Conservation (phyloP, 2,888 invertebrate species). For the Fragum fragum region DNA sequence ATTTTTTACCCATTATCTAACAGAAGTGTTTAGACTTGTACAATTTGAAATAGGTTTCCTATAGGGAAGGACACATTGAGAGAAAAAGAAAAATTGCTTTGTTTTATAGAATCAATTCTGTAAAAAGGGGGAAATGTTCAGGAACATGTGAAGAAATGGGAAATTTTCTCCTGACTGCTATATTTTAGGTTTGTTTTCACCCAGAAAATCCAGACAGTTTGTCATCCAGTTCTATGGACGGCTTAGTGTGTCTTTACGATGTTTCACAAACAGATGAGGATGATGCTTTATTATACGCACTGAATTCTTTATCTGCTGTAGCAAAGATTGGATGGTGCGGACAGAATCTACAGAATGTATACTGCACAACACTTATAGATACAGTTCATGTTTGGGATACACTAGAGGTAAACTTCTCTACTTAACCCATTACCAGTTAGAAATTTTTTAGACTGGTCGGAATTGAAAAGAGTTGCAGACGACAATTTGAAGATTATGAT, state of each 20-base stretch:
- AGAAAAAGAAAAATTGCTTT: conserved; percentile 7
- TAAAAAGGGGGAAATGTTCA: too few relatives aligned
- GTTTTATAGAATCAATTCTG: too few relatives aligned
- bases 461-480: too few relatives aligned
- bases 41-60: background rate
- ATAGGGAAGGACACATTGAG: background rate
- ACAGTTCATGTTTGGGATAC: conserved; percentile 80
- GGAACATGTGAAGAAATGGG: too few relatives aligned
- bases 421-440: too few relatives aligned
- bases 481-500: too few relatives aligned
- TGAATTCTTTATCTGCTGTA: conserved; percentile 94
- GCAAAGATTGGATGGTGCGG: conserved; percentile 79
- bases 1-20: background rate
- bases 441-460: too few relatives aligned
- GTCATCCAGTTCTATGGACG: conserved; percentile 93
- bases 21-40: background rate
- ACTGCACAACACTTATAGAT: conserved; percentile 79
- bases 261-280: conserved; percentile 92
- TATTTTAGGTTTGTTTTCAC: conserved; percentile 77
- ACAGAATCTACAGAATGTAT: conserved; percentile 61
- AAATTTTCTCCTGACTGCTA: background rate
- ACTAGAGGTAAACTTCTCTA: conserved; percentile 73
- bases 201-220: conserved; percentile 86
- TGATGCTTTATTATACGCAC: conserved; percentile 92
- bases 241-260: conserved; percentile 94